These are phyloP conservation scores for Helarctos malayanus DNA, from an alignment of 2,797 vertebrate genomes.

Conservation along the genomic window DNA sequence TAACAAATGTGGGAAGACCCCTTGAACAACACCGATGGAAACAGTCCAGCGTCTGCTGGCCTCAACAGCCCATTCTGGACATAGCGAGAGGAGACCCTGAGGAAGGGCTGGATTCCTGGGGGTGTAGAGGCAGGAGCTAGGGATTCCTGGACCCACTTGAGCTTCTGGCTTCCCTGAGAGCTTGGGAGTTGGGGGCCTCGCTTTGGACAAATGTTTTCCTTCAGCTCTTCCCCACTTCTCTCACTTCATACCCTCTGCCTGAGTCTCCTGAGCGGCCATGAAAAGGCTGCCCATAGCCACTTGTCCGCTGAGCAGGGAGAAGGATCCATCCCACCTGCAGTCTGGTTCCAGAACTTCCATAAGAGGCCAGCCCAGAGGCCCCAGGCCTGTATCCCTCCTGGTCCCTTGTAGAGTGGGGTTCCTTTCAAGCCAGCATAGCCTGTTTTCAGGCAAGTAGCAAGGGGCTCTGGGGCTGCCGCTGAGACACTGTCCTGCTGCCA, in stretches of 20 bases:
- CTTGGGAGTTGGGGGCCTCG: neutral
- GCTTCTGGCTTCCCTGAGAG: neutral
- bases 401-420: neutral
- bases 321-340: neutral
- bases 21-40: neutral
- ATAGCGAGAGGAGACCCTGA: neutral
- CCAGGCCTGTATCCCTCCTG: neutral
- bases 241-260: neutral
- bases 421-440: conserved; percentile 26
- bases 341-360: neutral
- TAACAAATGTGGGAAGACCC: neutral
- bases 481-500: neutral
- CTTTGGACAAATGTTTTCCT: neutral
- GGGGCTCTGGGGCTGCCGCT: neutral
- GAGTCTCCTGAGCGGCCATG: neutral
- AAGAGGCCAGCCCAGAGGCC: neutral
- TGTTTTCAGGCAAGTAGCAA: neutral
- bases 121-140: neutral
- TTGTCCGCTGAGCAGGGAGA: neutral
- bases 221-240: neutral
- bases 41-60: neutral
- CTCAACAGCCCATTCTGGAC: neutral
- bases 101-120: neutral
- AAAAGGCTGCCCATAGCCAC: neutral
- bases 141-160: neutral